These are phyloP conservation scores for Canis aureus DNA, from an alignment of 2,113 vertebrate species.

Conservation along the genomic window DNA sequence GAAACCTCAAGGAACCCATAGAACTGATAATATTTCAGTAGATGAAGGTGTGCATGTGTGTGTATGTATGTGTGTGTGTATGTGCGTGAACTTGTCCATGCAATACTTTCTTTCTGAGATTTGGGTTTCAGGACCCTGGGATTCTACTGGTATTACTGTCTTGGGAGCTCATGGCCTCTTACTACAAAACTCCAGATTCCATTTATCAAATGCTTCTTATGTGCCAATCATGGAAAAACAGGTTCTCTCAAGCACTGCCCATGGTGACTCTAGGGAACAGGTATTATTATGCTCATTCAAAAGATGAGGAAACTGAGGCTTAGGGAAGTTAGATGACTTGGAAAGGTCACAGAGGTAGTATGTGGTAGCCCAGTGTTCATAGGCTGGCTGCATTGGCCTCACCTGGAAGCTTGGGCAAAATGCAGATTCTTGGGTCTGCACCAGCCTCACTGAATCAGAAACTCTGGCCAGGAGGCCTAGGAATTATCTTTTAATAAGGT, in stretches of 20 bases:
- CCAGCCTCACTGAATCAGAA: neutral
- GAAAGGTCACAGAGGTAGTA: neutral
- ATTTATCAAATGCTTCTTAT: neutral
- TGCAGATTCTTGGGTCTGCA: neutral
- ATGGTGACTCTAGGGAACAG: neutral
- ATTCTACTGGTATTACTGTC: neutral
- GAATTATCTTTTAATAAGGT: neutral
- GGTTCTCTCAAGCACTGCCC: neutral
- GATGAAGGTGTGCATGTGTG: neutral
- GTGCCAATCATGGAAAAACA: neutral
- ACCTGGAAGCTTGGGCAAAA: neutral
- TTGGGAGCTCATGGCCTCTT: neutral
- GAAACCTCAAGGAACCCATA: neutral
- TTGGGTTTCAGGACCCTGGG: neutral
- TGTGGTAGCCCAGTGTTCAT: neutral
- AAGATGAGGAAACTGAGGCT: neutral
- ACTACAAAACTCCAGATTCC: neutral
- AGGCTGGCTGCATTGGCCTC: neutral
- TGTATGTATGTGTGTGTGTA: too few relatives aligned
- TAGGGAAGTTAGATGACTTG: neutral
- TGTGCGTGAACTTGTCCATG: rapidly evolving
- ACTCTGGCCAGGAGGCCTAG: neutral
- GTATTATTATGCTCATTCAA: neutral
- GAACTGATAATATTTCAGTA: neutral
- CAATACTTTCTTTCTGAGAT: neutral